A percentile compares a stretch with the other conserved stretches of the same genome.
phyloP scores from a whole-genome alignment of 2,888 invertebrate genomes.

The Ceraclea dissimilis region DNA sequence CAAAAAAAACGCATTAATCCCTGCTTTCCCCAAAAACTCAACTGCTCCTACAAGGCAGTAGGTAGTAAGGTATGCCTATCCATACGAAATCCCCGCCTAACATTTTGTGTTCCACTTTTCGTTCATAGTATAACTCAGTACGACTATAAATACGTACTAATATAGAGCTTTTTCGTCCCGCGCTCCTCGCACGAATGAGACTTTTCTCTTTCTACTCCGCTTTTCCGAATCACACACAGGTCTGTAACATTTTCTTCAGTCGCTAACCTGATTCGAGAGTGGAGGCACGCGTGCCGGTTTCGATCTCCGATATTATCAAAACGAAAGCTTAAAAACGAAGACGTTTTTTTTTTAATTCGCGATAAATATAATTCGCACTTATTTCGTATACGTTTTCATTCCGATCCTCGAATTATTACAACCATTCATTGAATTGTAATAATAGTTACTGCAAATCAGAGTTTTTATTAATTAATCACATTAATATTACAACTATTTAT shows the following conservation, averaged over 20 bases:
- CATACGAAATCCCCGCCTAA: background rate
- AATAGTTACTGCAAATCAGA: no score
- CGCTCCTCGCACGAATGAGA: background rate
- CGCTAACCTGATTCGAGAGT: background rate
- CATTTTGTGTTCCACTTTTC: background rate
- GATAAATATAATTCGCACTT: background rate
- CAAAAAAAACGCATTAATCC: background rate
- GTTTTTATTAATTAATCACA: no score
- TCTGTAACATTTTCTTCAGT: background rate
- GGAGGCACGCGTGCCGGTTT: background rate
- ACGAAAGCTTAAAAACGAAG: background rate
- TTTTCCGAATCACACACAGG: background rate
- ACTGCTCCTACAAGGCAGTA: no score
- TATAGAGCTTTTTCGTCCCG: background rate
- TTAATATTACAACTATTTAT: no score
- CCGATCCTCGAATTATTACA: background rate
- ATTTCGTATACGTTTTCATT: no score
- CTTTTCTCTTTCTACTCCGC: background rate
- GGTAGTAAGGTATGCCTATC: background rate
- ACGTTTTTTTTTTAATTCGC: background rate
- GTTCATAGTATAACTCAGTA: background rate
- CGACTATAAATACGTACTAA: background rate
- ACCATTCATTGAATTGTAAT: no score
- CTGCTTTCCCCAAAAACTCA: background rate
- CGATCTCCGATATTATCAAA: background rate